Evolutionary conservation across 64 coral and sea anemone species (phyloP).

Genomic region (Montipora foliosa): DNA sequence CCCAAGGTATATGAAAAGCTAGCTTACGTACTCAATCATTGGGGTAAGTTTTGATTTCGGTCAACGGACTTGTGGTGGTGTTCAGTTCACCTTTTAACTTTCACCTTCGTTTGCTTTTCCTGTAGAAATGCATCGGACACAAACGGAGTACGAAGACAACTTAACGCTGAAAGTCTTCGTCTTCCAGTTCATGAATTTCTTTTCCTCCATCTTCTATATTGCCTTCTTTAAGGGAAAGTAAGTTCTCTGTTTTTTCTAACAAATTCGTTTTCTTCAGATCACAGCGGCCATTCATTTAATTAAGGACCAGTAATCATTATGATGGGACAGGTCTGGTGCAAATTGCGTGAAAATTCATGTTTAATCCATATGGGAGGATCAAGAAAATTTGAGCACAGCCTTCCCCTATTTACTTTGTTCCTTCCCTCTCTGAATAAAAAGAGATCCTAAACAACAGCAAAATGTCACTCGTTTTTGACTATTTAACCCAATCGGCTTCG

Average conservation of each 20-base stretch:
- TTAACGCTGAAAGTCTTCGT: constrained; percentile 94
- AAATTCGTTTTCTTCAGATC: not conserved
- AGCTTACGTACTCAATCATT: constrained; percentile 90
- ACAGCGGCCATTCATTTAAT: too few species aligned
- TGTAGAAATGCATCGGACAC: constrained; percentile 96
- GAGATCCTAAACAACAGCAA: too few species aligned
- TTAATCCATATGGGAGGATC: too few species aligned
- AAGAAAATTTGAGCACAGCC: too few species aligned
- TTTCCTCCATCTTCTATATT: constrained; percentile 93
- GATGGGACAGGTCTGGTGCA: too few species aligned
- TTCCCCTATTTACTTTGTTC: too few species aligned
- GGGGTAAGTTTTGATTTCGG: constrained; percentile 55
- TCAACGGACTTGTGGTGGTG: not conserved
- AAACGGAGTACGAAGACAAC: constrained; percentile 96
- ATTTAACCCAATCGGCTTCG: too few species aligned
- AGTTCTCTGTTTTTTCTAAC: constrained; percentile 23
- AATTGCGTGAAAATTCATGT: too few species aligned
- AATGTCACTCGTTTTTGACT: too few species aligned
- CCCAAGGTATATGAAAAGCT: constrained; percentile 90
- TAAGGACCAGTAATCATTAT: too few species aligned
- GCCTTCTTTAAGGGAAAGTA: constrained; percentile 98
- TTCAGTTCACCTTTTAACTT: not conserved
- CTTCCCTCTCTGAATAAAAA: too few species aligned
- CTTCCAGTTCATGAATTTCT: constrained; percentile 95
- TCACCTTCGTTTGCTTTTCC: not conserved